phyloP scores from a whole-genome alignment of 1,140 invertebrate genomes.

The Eurosta solidaginis region DNA sequence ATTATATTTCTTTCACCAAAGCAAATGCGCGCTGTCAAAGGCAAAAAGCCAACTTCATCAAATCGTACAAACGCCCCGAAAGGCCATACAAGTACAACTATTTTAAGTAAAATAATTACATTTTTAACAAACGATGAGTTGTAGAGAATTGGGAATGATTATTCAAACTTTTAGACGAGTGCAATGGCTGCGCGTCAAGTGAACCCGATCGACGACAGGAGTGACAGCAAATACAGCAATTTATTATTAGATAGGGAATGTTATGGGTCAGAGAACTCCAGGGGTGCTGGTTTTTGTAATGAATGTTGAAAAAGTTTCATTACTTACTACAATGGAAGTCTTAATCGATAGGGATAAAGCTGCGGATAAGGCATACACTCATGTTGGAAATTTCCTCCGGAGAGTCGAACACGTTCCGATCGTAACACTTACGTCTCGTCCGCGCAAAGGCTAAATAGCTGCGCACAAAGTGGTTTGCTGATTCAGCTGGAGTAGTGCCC shows the following conservation, averaged over 20 bases:
- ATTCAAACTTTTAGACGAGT: background rate
- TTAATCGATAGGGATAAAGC: no score
- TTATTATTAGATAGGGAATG: slow-evolving; percentile 24
- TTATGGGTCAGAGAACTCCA: background rate
- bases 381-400: no score
- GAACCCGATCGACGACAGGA: background rate
- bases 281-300: no score
- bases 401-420: no score
- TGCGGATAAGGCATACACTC: no score
- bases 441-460: no score
- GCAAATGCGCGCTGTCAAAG: background rate
- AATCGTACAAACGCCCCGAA: background rate
- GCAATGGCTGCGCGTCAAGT: background rate
- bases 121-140: slow-evolving; percentile 28
- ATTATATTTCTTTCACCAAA: slow-evolving; percentile 11
- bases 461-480: no score
- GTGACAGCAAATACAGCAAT: background rate
- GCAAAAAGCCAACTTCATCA: background rate
- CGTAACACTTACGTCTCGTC: no score
- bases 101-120: slow-evolving; percentile 25
- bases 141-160: slow-evolving; percentile 25
- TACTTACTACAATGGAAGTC: no score
- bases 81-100: slow-evolving; percentile 10
- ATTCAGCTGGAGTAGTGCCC: no score
- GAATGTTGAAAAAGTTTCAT: no score